Conservation (phyloP, 2,113 vertebrate species). For the Equus quagga region DNA sequence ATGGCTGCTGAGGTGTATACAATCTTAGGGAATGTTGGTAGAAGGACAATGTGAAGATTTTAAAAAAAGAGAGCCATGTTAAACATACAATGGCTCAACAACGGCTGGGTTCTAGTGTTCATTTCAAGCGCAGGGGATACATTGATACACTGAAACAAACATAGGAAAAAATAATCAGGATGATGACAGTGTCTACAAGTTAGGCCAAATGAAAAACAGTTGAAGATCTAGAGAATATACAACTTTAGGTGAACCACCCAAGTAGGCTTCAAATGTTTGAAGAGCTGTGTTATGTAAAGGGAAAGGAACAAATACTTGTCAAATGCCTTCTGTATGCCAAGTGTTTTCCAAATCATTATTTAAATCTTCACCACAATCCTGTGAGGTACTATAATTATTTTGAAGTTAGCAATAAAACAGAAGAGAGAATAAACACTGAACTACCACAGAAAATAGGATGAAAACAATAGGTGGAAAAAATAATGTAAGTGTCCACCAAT, state of each 20-base stretch:
- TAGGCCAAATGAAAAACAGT: neutral
- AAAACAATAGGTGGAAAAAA: constrained; percentile 20
- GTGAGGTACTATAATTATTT: neutral
- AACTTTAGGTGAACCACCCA: neutral
- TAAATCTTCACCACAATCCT: neutral
- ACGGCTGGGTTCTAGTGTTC: neutral
- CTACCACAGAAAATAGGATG: neutral
- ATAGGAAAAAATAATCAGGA: neutral
- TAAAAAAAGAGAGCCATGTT: neutral
- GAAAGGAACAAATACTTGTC: constrained; percentile 19
- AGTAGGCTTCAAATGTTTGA: neutral
- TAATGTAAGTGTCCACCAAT: neutral
- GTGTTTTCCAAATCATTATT: neutral
- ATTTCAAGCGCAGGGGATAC: neutral
- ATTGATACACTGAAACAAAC: neutral
- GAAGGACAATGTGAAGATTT: neutral
- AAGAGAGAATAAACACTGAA: constrained; percentile 3
- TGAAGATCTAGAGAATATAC: neutral
- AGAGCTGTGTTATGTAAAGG: neutral
- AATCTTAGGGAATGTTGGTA: neutral
- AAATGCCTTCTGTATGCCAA: neutral
- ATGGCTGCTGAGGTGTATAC: neutral
- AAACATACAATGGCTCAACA: neutral
- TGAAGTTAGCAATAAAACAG: constrained; percentile 15
- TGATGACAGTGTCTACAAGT: neutral